Evolutionary conservation across 2,113 vertebrate genomes (phyloP).

Genomic region (Corythaeola cristata): DNA sequence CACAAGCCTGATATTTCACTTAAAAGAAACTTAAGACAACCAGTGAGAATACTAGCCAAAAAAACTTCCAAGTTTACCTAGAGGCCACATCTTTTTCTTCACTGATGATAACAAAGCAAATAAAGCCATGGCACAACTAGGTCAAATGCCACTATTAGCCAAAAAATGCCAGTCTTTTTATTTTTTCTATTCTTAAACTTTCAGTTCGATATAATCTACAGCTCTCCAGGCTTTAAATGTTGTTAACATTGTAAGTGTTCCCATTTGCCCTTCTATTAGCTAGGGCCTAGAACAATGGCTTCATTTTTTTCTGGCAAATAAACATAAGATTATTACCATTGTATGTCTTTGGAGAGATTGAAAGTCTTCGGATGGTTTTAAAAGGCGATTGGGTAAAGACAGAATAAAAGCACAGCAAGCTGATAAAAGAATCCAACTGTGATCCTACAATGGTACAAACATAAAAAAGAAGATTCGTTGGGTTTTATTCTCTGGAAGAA

Average conservation of each 20-base stretch:
- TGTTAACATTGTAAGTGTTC: neutral
- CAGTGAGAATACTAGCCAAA: neutral
- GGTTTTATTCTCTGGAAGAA: neutral
- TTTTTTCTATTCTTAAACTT: neutral
- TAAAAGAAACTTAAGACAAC: neutral
- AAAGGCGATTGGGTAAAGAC: conserved; percentile 31
- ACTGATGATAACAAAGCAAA: neutral
- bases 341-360: neutral
- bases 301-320: conserved; percentile 21
- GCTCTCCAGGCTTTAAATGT: neutral
- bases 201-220: neutral
- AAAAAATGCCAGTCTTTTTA: neutral
- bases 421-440: conserved; percentile 43
- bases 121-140: neutral
- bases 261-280: neutral
- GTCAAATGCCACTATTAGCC: neutral
- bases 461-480: neutral
- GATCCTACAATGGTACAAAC: conserved; percentile 10
- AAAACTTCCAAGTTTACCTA: neutral
- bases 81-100: neutral
- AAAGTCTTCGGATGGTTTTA: conserved; percentile 43
- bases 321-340: conserved; percentile 21
- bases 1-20: neutral
- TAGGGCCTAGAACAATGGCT: conserved; percentile 4
- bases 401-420: conserved; percentile 47